Percentiles rank a stretch among this genome's conserved stretches.
Evolutionary conservation across 2,797 vertebrate species (phyloP).

Genomic region (Lithobates sylvaticus): DNA sequence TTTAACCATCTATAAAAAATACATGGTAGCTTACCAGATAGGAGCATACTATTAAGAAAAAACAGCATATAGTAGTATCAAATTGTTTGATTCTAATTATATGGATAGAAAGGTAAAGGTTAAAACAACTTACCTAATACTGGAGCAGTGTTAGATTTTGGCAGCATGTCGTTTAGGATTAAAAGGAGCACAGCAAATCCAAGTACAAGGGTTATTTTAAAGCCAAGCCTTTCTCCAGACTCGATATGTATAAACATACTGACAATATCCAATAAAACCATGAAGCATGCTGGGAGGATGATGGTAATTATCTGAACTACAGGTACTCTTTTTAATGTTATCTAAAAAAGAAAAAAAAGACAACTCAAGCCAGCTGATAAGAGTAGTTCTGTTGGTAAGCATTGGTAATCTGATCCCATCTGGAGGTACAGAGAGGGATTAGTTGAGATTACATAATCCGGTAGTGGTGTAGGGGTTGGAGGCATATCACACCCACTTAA

Average conservation of each 20-base stretch:
- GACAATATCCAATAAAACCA: slow-evolving; percentile 45
- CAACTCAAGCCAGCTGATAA: not conserved
- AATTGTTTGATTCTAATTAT: too few species aligned
- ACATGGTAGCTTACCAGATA: too few species aligned
- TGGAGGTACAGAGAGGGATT: not conserved
- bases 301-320: slow-evolving; percentile 43
- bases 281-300: slow-evolving; percentile 39
- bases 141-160: slow-evolving; percentile 1
- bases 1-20: too few species aligned
- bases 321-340: slow-evolving; percentile 31
- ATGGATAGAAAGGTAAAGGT: not conserved
- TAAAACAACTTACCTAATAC: slow-evolving; percentile 41
- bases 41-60: too few species aligned
- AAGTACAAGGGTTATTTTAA: slow-evolving; percentile 52
- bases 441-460: too few species aligned
- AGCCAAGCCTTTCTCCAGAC: slow-evolving; percentile 21
- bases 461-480: too few species aligned
- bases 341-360: slow-evolving; percentile 11
- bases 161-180: slow-evolving; percentile 46
- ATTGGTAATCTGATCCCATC: not conserved
- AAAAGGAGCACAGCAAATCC: slow-evolving; percentile 56
- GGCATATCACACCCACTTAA: too few species aligned
- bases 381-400: not conserved
- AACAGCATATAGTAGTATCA: too few species aligned
- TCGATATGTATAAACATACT: slow-evolving; percentile 50